Conservation (phyloP, 2,797 vertebrate species). For the Falco columbarius region DNA sequence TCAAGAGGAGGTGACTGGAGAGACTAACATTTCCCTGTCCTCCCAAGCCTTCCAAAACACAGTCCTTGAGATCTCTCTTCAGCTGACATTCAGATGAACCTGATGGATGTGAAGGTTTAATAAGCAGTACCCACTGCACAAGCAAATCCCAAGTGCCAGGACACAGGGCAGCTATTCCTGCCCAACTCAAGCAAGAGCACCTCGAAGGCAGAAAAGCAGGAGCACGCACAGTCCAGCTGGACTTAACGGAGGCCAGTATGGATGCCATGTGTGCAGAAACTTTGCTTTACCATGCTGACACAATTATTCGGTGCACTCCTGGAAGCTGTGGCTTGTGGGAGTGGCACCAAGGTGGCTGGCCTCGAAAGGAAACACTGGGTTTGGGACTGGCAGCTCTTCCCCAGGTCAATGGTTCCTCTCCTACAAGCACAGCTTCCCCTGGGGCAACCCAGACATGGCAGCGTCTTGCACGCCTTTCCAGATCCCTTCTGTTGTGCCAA, state of each 20-base stretch:
- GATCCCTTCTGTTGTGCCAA: not conserved
- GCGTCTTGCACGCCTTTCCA: not conserved
- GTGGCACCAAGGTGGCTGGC: not conserved
- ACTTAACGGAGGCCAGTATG: not conserved
- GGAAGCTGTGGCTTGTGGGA: not conserved
- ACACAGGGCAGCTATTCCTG: not conserved
- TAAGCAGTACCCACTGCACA: not conserved
- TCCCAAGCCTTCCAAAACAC: not conserved
- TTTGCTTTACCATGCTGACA: not conserved
- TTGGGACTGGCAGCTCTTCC: not conserved
- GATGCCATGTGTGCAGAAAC: not conserved
- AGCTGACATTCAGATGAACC: not conserved
- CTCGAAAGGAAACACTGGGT: not conserved
- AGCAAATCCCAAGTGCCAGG: not conserved
- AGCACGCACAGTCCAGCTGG: not conserved
- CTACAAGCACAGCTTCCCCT: not conserved
- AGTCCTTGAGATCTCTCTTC: not conserved
- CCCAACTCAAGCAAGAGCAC: not conserved
- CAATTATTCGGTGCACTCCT: not conserved
- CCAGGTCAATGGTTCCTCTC: not conserved
- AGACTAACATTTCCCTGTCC: not conserved
- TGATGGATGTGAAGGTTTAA: not conserved
- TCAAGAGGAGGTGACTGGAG: not conserved
- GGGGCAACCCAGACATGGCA: not conserved
- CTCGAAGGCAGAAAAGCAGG: not conserved